phyloP scores from a whole-genome alignment of 2,113 vertebrate genomes.

The Onychostoma macrolepis region DNA sequence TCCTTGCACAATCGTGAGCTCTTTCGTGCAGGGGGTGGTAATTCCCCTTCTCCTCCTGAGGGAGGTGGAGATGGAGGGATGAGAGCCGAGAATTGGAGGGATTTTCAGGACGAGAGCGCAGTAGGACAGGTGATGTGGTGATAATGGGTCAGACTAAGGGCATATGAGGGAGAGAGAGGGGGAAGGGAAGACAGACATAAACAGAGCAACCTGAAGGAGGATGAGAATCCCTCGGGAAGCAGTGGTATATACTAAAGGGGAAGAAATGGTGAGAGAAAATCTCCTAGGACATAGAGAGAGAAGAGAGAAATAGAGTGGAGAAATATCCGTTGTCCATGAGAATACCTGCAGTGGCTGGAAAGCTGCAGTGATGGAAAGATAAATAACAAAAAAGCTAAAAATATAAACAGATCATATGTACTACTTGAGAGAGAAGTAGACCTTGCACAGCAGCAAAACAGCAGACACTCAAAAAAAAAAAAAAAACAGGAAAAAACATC shows the following conservation, averaged over 20 bases:
- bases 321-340: background rate
- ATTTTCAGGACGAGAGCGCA: conserved; percentile 74
- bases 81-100: conserved; percentile 66
- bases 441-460: background rate
- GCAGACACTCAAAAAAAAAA: background rate
- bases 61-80: conserved; percentile 60
- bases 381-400: background rate
- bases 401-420: background rate
- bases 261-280: conserved; percentile 49
- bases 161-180: conserved; percentile 65
- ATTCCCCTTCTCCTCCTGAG: conserved; percentile 69
- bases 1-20: conserved; percentile 10
- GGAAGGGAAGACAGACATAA: conserved; percentile 44
- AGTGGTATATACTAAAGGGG: conserved; percentile 52
- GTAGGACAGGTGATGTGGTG: conserved; percentile 72
- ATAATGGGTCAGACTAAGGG: conserved; percentile 71
- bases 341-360: background rate
- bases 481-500: background rate
- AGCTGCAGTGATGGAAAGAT: background rate
- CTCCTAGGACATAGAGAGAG: conserved; percentile 14
- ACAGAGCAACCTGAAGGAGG: conserved; percentile 45
- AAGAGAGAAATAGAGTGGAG: background rate
- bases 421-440: background rate
- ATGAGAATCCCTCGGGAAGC: conserved; percentile 25
- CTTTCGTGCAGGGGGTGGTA: conserved; percentile 67